Percentiles rank a stretch among this genome's conserved stretches.
Evolutionary conservation across 2,113 vertebrate genomes (phyloP).

Genomic region (Cynoglossus semilaevis): DNA sequence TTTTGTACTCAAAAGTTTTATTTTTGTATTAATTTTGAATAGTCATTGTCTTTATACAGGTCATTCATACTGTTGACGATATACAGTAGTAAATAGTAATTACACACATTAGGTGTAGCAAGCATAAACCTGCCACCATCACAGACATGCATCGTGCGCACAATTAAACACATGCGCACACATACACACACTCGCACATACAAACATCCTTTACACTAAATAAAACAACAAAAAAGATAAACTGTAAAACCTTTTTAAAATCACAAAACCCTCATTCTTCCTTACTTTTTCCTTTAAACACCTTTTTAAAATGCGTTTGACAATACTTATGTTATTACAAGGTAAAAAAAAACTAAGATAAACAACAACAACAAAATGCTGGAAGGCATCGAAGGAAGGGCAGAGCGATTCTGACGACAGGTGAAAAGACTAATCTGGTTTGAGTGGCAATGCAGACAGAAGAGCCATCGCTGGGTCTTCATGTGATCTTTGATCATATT

Average conservation of each 20-base stretch:
- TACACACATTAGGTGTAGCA: slow-evolving; percentile 66
- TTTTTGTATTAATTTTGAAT: slow-evolving; percentile 77
- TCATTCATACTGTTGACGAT: slow-evolving; percentile 70
- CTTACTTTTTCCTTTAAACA: slow-evolving; percentile 40
- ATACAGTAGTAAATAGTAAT: slow-evolving; percentile 75
- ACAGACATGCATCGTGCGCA: slow-evolving; percentile 60
- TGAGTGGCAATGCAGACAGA: slow-evolving; percentile 17
- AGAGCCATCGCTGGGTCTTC: slow-evolving; percentile 15
- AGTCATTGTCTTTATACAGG: slow-evolving; percentile 75
- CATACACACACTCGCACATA: slow-evolving; percentile 18
- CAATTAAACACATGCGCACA: slow-evolving; percentile 20
- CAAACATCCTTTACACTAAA: slow-evolving; percentile 39
- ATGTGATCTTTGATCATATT: slow-evolving; percentile 27
- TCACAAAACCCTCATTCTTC: slow-evolving; percentile 40
- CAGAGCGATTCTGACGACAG: slow-evolving; percentile 44
- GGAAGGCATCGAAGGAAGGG: slow-evolving; percentile 69
- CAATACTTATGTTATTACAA: slow-evolving; percentile 58
- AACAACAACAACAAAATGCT: slow-evolving; percentile 46
- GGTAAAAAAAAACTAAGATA: slow-evolving; percentile 39
- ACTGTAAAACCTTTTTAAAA: slow-evolving; percentile 49
- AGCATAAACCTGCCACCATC: slow-evolving; percentile 57
- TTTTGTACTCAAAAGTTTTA: slow-evolving; percentile 68
- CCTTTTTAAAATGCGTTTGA: slow-evolving; percentile 53
- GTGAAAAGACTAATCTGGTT: slow-evolving; percentile 10
- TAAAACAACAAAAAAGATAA: slow-evolving; percentile 43